Evolutionary conservation across 2,113 vertebrate genomes (phyloP).

Genomic region (Mustela nigripes): DNA sequence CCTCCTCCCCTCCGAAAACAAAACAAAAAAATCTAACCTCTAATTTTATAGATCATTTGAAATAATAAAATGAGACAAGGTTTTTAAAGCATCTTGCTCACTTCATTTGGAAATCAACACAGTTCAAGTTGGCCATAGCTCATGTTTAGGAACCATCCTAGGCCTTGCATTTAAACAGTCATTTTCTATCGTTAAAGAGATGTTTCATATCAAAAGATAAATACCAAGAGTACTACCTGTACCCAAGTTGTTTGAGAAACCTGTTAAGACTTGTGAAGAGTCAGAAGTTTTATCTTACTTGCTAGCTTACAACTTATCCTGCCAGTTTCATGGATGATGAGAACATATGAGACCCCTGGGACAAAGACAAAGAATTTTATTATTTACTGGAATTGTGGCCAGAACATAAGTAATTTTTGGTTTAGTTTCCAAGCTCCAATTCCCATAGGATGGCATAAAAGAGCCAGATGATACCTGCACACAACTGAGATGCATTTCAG

Average conservation of each 20-base stretch:
- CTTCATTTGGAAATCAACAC: not conserved
- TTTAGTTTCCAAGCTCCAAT: not conserved
- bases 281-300: not conserved
- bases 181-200: not conserved
- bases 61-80: conserved; percentile 65
- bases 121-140: not conserved
- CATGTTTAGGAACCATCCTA: not conserved
- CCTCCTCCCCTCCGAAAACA: not conserved
- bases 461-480: not conserved
- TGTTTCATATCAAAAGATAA: not conserved
- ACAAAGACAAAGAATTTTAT: not conserved
- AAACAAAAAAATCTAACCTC: not conserved
- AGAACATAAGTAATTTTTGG: not conserved
- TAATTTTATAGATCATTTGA: not conserved
- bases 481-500: not conserved
- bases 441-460: not conserved
- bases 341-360: not conserved
- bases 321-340: not conserved
- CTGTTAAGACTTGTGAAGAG: not conserved
- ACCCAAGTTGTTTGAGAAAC: not conserved
- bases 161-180: not conserved
- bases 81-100: conserved; percentile 40
- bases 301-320: not conserved
- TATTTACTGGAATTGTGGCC: not conserved
- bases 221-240: not conserved